Conservation (phyloP, 2,888 invertebrate genomes). For the Lasioglossum malachurum region DNA sequence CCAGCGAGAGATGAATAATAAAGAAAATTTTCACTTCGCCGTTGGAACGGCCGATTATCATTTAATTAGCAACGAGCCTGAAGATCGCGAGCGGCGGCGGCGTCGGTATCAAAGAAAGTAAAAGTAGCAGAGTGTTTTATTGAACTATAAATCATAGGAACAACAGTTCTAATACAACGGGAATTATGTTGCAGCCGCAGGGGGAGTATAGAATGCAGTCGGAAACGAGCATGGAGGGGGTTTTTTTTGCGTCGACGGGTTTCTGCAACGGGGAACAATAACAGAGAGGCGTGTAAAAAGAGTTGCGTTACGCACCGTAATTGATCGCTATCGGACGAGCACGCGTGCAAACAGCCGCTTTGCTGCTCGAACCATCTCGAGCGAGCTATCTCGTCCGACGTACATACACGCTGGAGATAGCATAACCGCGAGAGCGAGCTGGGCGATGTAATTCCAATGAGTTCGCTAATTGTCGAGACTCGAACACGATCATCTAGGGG, state of each 20-base stretch:
- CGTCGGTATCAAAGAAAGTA: not conserved
- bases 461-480: slow-evolving; percentile 30
- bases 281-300: slow-evolving; percentile 51
- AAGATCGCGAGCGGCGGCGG: not conserved
- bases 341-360: slow-evolving; percentile 59
- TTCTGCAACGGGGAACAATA: slow-evolving; percentile 45
- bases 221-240: not conserved
- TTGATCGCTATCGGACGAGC: slow-evolving; percentile 55
- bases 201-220: slow-evolving; percentile 24
- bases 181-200: slow-evolving; percentile 36
- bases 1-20: not conserved
- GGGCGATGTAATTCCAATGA: slow-evolving; percentile 30
- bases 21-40: not conserved
- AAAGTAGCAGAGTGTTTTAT: not conserved
- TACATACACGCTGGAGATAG: not conserved
- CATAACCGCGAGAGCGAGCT: not conserved
- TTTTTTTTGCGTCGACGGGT: slow-evolving; percentile 22
- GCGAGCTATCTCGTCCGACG: slow-evolving; percentile 16
- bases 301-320: slow-evolving; percentile 57
- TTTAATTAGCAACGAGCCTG: not conserved
- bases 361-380: slow-evolving; percentile 48
- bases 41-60: not conserved
- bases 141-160: not conserved
- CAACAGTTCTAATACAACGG: not conserved
- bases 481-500: not conserved